Conservation (phyloP, 2,113 vertebrate genomes). For the Sterna hirundo region DNA sequence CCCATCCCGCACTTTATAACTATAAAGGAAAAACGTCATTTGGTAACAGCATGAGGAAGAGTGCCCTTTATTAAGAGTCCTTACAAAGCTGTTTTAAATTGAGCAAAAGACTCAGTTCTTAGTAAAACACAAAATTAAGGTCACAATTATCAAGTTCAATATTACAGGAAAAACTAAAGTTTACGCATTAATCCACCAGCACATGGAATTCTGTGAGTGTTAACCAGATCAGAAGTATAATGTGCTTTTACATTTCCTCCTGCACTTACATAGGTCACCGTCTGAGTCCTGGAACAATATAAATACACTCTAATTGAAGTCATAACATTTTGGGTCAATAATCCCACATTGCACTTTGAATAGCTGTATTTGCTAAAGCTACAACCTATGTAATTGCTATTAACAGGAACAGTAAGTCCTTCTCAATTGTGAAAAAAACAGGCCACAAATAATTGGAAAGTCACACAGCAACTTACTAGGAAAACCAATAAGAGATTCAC, state of each 20-base stretch:
- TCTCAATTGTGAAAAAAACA: not conserved
- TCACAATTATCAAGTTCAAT: not conserved
- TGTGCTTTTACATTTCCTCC: not conserved
- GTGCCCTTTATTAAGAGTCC: not conserved
- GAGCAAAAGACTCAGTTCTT: not conserved
- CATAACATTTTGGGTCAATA: not conserved
- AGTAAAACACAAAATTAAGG: not conserved
- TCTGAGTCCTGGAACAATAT: not conserved
- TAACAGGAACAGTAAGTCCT: not conserved
- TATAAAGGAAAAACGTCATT: not conserved
- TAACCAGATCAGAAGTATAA: not conserved
- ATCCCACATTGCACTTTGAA: not conserved
- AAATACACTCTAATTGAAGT: not conserved
- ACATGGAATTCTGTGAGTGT: not conserved
- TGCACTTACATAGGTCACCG: not conserved
- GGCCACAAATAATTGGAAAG: not conserved
- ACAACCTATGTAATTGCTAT: not conserved
- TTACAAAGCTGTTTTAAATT: not conserved
- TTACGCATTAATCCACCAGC: not conserved
- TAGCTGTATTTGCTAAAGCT: not conserved
- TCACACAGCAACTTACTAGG: not conserved
- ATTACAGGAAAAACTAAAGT: not conserved
- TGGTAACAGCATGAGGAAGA: not conserved
- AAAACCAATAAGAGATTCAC: not conserved
- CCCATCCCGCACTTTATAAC: not conserved